A percentile compares a stretch with the other conserved stretches of the same genome.
phyloP scores from a whole-genome alignment of 2,113 vertebrate genomes.

The Nansenia antarctica region DNA sequence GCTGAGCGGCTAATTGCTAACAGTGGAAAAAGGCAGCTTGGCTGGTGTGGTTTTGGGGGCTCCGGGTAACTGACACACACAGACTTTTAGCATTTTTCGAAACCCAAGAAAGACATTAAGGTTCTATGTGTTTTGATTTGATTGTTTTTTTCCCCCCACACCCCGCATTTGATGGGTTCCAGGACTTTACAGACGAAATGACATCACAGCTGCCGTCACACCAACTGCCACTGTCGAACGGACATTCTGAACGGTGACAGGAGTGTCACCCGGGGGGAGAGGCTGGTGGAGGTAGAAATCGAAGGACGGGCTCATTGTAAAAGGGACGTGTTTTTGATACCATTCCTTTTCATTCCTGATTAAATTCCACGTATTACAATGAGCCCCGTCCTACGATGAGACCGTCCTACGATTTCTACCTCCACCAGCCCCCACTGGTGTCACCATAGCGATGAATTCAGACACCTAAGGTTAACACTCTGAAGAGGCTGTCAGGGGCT shows the following conservation, averaged over 20 bases:
- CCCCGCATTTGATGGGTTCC: conserved; percentile 61
- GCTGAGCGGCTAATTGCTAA: conserved; percentile 45
- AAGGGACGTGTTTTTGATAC: not conserved
- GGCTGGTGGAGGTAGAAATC: not conserved
- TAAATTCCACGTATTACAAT: not conserved
- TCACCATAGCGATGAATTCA: no score
- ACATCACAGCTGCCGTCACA: conserved; percentile 44
- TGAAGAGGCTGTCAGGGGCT: not conserved
- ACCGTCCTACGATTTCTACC: no score
- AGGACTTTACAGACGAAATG: conserved; percentile 37
- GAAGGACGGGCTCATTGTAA: not conserved
- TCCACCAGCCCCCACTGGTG: no score
- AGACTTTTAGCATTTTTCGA: conserved; percentile 14
- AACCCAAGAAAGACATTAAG: conserved; percentile 49
- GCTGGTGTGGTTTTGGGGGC: conserved; percentile 51
- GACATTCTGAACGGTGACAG: conserved; percentile 23
- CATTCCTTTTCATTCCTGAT: not conserved
- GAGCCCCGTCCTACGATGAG: no score
- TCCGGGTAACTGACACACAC: conserved; percentile 47
- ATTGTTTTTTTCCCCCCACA: conserved; percentile 34
- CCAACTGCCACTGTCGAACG: conserved; percentile 29
- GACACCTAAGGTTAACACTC: not conserved
- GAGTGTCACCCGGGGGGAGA: conserved; percentile 21
- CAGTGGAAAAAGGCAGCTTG: conserved; percentile 55
- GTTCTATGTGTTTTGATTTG: conserved; percentile 36